Conservation (phyloP, 2,113 vertebrate genomes). For the Thunnus thynnus region DNA sequence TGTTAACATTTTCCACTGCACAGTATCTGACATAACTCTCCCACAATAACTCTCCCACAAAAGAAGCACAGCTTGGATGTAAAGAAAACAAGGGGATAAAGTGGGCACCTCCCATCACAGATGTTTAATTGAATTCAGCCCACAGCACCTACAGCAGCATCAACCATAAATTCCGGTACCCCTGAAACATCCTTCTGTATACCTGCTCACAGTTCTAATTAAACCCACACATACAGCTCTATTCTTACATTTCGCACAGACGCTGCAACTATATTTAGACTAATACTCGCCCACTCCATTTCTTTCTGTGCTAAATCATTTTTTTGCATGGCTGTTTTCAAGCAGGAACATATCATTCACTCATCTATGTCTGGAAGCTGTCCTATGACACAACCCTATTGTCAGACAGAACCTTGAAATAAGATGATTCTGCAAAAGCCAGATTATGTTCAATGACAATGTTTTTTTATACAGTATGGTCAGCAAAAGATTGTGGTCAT, state of each 20-base stretch:
- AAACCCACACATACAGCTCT: conserved; percentile 34
- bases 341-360: too few relatives aligned
- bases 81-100: conserved; percentile 17
- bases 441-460: too few relatives aligned
- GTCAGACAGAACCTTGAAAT: too few relatives aligned
- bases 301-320: conserved; percentile 5
- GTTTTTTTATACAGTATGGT: too few relatives aligned
- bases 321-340: background rate
- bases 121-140: conserved; percentile 64
- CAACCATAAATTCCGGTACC: conserved; percentile 42
- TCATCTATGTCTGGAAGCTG: too few relatives aligned
- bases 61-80: background rate
- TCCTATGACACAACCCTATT: too few relatives aligned
- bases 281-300: conserved; percentile 4
- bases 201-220: conserved; percentile 54
- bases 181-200: conserved; percentile 13
- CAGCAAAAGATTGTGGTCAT: too few relatives aligned
- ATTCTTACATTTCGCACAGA: conserved; percentile 13
- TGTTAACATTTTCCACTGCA: background rate
- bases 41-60: conserved; percentile 6
- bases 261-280: conserved; percentile 33
- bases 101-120: conserved; percentile 54
- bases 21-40: background rate
- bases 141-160: conserved; percentile 35
- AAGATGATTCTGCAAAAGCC: too few relatives aligned